Evolutionary conservation across 2,888 invertebrate species (phyloP).

Genomic region (Syritta pipiens): DNA sequence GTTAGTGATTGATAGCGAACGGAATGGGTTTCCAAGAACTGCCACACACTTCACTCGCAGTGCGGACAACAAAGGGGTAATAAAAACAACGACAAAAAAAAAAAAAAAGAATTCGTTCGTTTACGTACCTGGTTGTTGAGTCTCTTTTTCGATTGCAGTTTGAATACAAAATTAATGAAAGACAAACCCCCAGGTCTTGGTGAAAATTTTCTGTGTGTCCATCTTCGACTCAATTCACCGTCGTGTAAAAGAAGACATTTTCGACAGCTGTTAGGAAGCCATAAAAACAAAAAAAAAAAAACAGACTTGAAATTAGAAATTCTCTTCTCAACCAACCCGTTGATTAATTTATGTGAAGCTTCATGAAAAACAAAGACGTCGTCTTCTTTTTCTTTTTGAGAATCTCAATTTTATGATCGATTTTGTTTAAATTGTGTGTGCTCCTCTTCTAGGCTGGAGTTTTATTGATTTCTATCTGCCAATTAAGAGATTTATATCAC

Average conservation of each 20-base stretch:
- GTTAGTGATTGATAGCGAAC: constrained; percentile 57
- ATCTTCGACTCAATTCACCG: too few species aligned
- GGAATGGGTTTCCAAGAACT: constrained; percentile 58
- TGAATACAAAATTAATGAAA: constrained; percentile 37
- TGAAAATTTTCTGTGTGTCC: too few species aligned
- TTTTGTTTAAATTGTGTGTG: constrained; percentile 15
- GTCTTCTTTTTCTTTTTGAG: too few species aligned
- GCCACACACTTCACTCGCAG: constrained; percentile 3
- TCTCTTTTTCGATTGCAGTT: constrained; percentile 36
- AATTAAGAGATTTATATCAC: constrained; percentile 57
- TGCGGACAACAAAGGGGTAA: constrained; percentile 50
- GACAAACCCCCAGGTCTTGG: background rate
- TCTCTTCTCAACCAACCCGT: constrained; percentile 22
- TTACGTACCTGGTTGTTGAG: background rate
- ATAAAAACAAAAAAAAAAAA: constrained; percentile 9
- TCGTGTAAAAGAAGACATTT: background rate
- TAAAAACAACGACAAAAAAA: constrained; percentile 52
- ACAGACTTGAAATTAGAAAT: background rate
- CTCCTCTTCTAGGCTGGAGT: background rate
- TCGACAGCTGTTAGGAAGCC: background rate
- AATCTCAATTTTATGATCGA: constrained; percentile 49
- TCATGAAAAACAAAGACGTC: too few species aligned
- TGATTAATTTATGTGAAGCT: constrained; percentile 43
- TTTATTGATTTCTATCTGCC: constrained; percentile 50
- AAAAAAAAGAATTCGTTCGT: background rate